These are phyloP conservation scores for Meghimatium bilineatum DNA, from an alignment of 2,888 invertebrate genomes.

Conservation along the genomic window DNA sequence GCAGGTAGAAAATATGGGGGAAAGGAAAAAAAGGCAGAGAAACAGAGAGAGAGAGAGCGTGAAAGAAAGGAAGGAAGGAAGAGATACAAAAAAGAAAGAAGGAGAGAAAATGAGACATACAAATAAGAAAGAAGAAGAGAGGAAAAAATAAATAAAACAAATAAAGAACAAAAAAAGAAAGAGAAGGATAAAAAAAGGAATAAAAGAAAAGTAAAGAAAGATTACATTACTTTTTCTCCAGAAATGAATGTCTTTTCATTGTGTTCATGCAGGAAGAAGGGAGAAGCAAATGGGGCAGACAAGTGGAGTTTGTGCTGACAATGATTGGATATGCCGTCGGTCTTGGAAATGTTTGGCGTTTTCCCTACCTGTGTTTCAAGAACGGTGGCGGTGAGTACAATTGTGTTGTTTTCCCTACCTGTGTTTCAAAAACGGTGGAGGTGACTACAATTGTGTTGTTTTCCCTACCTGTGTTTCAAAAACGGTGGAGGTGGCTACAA, in stretches of 20 bases:
- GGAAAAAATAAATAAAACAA: too few relatives aligned
- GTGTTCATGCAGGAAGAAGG: neutral
- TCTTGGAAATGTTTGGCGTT: conserved; percentile 26
- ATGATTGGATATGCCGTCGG: conserved; percentile 30
- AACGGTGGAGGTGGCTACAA: too few relatives aligned
- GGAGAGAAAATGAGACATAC: neutral
- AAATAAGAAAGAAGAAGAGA: neutral
- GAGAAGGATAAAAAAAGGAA: conserved; percentile 17
- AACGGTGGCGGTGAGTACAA: conserved; percentile 13
- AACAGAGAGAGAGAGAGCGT: neutral
- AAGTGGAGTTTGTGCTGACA: conserved; percentile 22
- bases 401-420: too few relatives aligned
- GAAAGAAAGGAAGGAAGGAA: neutral
- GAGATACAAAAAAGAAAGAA: neutral
- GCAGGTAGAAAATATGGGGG: neutral
- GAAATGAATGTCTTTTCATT: too few relatives aligned
- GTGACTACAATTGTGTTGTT: too few relatives aligned
- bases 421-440: too few relatives aligned
- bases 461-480: too few relatives aligned
- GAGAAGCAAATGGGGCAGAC: neutral
- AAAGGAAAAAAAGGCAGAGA: neutral
- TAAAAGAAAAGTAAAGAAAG: too few relatives aligned
- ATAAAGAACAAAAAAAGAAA: conserved; percentile 8
- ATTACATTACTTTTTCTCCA: neutral
- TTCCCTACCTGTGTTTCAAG: conserved; percentile 27